Evolutionary conservation across 2,888 invertebrate species (phyloP).

Genomic region (Physocephala rufipes): DNA sequence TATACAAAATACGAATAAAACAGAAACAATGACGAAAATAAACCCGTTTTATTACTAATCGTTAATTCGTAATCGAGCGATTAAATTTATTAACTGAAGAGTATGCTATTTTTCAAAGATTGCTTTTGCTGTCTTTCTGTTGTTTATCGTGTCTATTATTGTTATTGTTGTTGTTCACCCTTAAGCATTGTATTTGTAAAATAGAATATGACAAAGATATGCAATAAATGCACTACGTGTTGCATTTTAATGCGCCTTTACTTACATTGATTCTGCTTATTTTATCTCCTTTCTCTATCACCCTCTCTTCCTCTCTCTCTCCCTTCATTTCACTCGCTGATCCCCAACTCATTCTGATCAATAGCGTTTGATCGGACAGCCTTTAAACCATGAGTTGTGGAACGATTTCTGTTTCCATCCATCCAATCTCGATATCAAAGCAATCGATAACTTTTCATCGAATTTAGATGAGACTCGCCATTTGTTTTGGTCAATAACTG

Average conservation of each 20-base stretch:
- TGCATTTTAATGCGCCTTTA: constrained; percentile 15
- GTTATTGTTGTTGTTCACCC: constrained; percentile 8
- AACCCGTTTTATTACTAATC: constrained; percentile 10
- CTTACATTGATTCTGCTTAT: background rate
- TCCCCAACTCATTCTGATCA: no score
- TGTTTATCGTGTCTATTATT: no score
- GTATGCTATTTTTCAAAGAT: constrained; percentile 8
- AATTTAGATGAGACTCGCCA: background rate
- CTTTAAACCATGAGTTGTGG: background rate
- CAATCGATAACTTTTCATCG: no score
- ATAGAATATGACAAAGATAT: background rate
- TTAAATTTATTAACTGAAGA: constrained; percentile 55
- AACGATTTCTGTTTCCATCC: background rate
- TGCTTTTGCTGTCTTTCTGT: background rate
- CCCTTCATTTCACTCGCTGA: no score
- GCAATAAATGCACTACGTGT: background rate
- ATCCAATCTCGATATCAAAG: background rate
- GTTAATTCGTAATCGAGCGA: constrained; percentile 41
- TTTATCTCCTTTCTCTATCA: no score
- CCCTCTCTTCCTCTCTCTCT: no score
- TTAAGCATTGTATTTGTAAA: constrained; percentile 6
- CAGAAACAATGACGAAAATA: no score
- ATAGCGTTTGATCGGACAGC: no score
- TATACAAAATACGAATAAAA: no score
- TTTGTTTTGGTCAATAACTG: background rate